phyloP scores from a whole-genome alignment of 2,888 invertebrate genomes.

The Calameuta pallipes region DNA sequence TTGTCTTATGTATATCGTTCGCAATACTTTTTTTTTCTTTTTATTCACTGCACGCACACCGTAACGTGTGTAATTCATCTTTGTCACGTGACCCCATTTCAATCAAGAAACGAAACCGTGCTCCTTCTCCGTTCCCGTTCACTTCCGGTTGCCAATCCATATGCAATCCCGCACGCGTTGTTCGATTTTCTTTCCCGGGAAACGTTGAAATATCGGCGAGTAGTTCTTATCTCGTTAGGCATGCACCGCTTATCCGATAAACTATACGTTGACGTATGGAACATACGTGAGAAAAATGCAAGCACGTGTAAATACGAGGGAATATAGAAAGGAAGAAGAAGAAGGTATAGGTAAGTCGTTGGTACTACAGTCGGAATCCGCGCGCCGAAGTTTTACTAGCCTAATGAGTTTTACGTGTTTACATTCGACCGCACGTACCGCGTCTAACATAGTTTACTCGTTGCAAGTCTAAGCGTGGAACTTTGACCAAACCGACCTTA shows the following conservation, averaged over 20 bases:
- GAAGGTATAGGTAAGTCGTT: not conserved
- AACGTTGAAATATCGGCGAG: not conserved
- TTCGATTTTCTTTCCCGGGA: not conserved
- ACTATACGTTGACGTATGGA: conserved; percentile 20
- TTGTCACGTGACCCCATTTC: not conserved
- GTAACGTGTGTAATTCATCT: not conserved
- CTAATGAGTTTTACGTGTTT: not conserved
- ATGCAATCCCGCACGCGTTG: not conserved
- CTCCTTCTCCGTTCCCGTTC: not conserved
- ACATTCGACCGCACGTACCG: not conserved
- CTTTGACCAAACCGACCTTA: not conserved
- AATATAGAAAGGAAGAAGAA: not conserved
- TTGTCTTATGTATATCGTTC: not conserved
- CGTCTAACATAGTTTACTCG: not conserved
- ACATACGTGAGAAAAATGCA: conserved; percentile 27
- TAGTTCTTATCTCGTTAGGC: conserved; percentile 5
- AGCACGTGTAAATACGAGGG: conserved; percentile 9
- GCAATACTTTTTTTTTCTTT: not conserved
- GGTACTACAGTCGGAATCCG: not conserved
- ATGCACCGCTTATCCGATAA: conserved; percentile 5
- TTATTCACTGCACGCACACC: not conserved
- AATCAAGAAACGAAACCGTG: not conserved
- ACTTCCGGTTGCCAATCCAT: not conserved
- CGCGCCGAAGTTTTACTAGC: not conserved
- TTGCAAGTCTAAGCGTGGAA: not conserved